Conservation (phyloP, 1,140 invertebrate genomes). For the Pinna nobilis region DNA sequence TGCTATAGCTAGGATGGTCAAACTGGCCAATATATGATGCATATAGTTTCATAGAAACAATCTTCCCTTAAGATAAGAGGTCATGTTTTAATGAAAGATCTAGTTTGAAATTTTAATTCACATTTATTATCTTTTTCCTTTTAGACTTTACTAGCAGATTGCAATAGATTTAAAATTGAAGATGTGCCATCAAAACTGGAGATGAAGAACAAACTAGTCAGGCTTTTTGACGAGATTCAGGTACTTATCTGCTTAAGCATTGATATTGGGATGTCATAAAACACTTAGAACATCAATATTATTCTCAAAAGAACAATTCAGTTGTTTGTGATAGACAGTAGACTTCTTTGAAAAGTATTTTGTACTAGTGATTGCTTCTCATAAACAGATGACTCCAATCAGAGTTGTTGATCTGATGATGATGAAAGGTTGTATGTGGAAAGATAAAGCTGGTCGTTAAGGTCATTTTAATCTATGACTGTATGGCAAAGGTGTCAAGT, state of each 20-base stretch:
- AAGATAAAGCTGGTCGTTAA: too few relatives aligned
- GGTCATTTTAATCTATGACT: too few relatives aligned
- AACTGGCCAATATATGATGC: neutral
- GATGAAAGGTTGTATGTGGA: too few relatives aligned
- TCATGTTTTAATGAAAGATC: neutral
- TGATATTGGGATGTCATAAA: neutral
- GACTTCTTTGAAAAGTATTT: neutral
- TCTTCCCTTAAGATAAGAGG: too few relatives aligned
- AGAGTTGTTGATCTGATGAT: too few relatives aligned
- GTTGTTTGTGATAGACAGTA: too few relatives aligned
- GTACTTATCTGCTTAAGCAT: slow-evolving; percentile 71
- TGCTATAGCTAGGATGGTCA: neutral
- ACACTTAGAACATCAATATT: neutral
- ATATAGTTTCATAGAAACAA: neutral
- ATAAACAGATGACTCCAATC: too few relatives aligned
- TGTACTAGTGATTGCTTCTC: too few relatives aligned
- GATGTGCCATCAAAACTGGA: slow-evolving; percentile 92
- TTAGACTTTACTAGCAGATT: slow-evolving; percentile 85
- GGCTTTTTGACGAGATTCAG: slow-evolving; percentile 92
- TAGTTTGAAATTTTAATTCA: too few relatives aligned
- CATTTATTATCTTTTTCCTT: slow-evolving; percentile 51
- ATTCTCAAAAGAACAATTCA: neutral
- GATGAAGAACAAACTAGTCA: slow-evolving; percentile 90
- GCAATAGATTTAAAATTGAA: slow-evolving; percentile 90
- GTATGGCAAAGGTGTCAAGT: too few relatives aligned